Evolutionary conservation across 2,888 invertebrate species (phyloP).

Genomic region (Synergus laeviventris): DNA sequence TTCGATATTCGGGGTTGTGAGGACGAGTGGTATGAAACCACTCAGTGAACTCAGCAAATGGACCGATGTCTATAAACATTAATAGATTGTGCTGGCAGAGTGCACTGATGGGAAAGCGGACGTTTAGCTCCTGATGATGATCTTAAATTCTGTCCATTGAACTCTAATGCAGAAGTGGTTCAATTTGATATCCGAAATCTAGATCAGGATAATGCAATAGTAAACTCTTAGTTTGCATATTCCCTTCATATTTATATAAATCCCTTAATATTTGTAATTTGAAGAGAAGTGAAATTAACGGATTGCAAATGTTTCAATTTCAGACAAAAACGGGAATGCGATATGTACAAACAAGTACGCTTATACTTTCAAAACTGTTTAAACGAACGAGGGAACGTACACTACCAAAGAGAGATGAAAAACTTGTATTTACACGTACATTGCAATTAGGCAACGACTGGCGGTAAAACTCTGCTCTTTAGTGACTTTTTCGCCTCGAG

Average conservation of each 20-base stretch:
- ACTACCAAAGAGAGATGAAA: background rate
- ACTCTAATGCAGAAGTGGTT: background rate
- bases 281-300: background rate
- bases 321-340: background rate
- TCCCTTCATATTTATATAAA: background rate
- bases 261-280: background rate
- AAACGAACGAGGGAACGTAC: slow-evolving; percentile 5
- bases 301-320: slow-evolving; percentile 6
- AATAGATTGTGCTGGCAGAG: slow-evolving; percentile 59
- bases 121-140: background rate
- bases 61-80: slow-evolving; percentile 66
- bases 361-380: background rate
- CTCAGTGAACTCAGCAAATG: slow-evolving; percentile 61
- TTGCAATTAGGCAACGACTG: slow-evolving; percentile 49
- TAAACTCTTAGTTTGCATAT: background rate
- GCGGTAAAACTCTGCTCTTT: slow-evolving; percentile 41
- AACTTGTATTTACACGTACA: slow-evolving; percentile 39
- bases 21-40: slow-evolving; percentile 20
- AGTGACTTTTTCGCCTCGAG: background rate
- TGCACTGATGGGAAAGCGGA: slow-evolving; percentile 49
- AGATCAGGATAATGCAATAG: background rate
- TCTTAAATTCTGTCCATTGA: background rate
- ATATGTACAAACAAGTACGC: background rate
- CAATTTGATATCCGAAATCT: background rate
- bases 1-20: background rate